These are phyloP conservation scores for Octonoba sinensis DNA, from an alignment of 2,888 invertebrate genomes.

Conservation along the genomic window DNA sequence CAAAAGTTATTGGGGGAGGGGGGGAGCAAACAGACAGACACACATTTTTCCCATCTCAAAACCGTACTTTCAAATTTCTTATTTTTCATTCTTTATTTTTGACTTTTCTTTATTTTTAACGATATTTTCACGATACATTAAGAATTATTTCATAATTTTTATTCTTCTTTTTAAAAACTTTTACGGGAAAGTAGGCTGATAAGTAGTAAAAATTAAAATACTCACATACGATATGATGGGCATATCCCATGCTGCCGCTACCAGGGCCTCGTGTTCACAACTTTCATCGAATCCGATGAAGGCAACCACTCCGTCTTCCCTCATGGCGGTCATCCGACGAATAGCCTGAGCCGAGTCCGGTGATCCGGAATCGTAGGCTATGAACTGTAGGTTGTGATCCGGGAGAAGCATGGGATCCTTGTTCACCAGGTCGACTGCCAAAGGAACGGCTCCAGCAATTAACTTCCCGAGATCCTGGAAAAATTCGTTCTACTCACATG, in stretches of 20 bases:
- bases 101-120: too few species aligned
- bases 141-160: too few species aligned
- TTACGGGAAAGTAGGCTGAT: too few species aligned
- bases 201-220: conserved; percentile 49
- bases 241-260: conserved; percentile 72
- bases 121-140: too few species aligned
- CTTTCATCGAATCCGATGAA: conserved; percentile 73
- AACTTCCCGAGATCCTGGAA: conserved; percentile 63
- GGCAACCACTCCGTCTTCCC: conserved; percentile 73
- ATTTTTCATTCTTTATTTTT: too few species aligned
- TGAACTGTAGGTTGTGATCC: conserved; percentile 67
- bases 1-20: too few species aligned
- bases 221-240: conserved; percentile 73
- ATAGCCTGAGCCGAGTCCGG: conserved; percentile 65
- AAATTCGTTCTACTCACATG: background rate
- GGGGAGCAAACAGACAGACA: too few species aligned
- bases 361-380: conserved; percentile 65
- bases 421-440: conserved; percentile 67
- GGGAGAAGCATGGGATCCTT: conserved; percentile 64
- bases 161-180: too few species aligned
- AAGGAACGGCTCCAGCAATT: conserved; percentile 67
- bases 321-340: conserved; percentile 70
- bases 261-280: conserved; percentile 72
- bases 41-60: too few species aligned
- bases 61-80: too few species aligned